These are phyloP conservation scores for Beaufortia kweichowensis DNA, from an alignment of 2,113 vertebrate genomes.

Conservation along the genomic window DNA sequence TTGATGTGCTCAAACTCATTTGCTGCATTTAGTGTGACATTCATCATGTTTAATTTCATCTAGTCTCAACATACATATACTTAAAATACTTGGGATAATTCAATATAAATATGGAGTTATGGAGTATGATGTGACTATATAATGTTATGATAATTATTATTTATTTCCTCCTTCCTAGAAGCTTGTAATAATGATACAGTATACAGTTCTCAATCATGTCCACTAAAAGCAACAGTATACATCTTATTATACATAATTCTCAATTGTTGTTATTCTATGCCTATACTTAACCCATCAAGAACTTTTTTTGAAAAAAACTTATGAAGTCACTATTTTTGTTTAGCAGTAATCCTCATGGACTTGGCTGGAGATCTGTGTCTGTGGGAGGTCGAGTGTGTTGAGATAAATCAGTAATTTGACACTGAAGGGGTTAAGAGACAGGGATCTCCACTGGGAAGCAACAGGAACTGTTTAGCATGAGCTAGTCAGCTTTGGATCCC, in stretches of 20 bases:
- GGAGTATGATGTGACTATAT: background rate
- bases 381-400: constrained; percentile 46
- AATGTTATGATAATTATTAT: background rate
- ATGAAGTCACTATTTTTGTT: constrained; percentile 3
- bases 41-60: background rate
- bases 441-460: constrained; percentile 56
- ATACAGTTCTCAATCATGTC: background rate
- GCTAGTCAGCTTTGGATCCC: constrained; percentile 50
- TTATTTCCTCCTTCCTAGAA: background rate
- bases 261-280: background rate
- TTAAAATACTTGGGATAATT: background rate
- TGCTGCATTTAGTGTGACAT: background rate
- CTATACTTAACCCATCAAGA: background rate
- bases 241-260: too few relatives aligned
- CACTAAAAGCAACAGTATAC: background rate
- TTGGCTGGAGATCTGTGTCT: constrained; percentile 39
- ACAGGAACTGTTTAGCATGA: constrained; percentile 65
- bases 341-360: constrained; percentile 18
- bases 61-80: too few relatives aligned
- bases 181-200: background rate
- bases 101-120: background rate
- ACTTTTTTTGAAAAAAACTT: background rate
- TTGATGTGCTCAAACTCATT: background rate
- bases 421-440: constrained; percentile 58
- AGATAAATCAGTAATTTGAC: constrained; percentile 65